Percentiles rank a stretch among this genome's conserved stretches.
Evolutionary conservation across 1,140 invertebrate species (phyloP).

Genomic region (Phthorimaea operculella): DNA sequence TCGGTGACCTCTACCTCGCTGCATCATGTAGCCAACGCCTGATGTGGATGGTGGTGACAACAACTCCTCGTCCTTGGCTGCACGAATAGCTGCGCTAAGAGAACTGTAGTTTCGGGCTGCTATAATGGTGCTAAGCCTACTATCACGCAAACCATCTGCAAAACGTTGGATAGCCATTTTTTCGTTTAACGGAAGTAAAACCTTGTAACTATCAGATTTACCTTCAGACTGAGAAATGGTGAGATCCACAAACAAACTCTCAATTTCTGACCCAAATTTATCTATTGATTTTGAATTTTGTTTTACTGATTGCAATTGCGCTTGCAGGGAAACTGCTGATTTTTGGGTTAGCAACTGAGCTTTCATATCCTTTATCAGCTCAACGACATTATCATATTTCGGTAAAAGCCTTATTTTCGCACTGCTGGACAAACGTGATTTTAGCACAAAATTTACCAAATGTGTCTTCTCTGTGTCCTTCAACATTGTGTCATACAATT

Average conservation of each 20-base stretch:
- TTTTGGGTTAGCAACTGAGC: constrained; percentile 12
- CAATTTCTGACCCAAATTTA: constrained; percentile 14
- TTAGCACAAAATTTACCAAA: neutral
- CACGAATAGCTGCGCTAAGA: constrained; percentile 11
- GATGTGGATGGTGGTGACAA: neutral
- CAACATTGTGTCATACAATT: neutral
- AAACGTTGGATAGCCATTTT: constrained; percentile 6
- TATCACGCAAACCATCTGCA: constrained; percentile 13
- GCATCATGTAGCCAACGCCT: neutral
- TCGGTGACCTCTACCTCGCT: neutral
- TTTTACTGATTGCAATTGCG: constrained; percentile 11
- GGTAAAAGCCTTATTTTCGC: constrained; percentile 11
- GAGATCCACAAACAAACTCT: constrained; percentile 12
- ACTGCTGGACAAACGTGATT: constrained; percentile 9
- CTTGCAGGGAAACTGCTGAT: constrained; percentile 11
- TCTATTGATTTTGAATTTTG: constrained; percentile 11
- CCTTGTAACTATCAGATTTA: constrained; percentile 2
- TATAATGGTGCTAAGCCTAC: constrained; percentile 17
- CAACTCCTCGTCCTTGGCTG: constrained; percentile 12
- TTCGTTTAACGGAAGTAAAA: constrained; percentile 14
- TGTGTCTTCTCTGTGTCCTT: neutral
- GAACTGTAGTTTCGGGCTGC: constrained; percentile 13
- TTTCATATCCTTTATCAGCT: constrained; percentile 12
- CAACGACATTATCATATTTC: constrained; percentile 9
- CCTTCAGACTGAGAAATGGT: constrained; percentile 16